Base-by-base conservation (phyloP, 2,888 invertebrate genomes). In the Pterobdella sp. region DNA sequence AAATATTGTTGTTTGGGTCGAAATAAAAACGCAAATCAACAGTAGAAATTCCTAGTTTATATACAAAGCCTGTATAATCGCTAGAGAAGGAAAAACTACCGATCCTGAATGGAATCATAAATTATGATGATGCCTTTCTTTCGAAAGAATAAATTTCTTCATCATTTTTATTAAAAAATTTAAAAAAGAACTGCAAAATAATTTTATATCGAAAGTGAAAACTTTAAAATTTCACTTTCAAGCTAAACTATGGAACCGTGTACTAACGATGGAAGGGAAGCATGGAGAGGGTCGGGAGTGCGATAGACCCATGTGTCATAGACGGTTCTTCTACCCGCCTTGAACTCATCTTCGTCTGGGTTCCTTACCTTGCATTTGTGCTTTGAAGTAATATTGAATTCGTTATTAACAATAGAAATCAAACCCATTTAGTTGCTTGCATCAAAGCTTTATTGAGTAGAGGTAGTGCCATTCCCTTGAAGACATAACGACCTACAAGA, bases 61-160 rank as follows among this genome's bases (percentile, higher is more conserved):
- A 81, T 49, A 85, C 78, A 77, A 86, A 86, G 1, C 83, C 79
- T 3, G 82, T 82, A 76, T 83, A 85, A 77, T 86, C 86, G 74
- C 85, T 84, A 10, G n/a, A n/a, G n/a, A n/a, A n/a, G n/a, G n/a
- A n/a, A n/a, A n/a, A n/a, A n/a, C n/a, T n/a, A n/a, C n/a, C n/a
- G n/a, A n/a, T n/a, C n/a, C n/a, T n/a, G n/a, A n/a, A n/a, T n/a
- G n/a, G n/a, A n/a, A n/a, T n/a, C n/a, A n/a, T n/a, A n/a, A n/a
- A n/a, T n/a, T n/a, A n/a, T n/a, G n/a, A n/a, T n/a, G n/a, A n/a
- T n/a, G n/a, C n/a, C n/a, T n/a, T n/a, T n/a, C n/a, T n/a, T n/a
- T n/a, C n/a, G n/a, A n/a, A n/a, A n/a, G n/a, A n/a, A n/a, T n/a
- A n/a, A n/a, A n/a, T n/a, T n/a, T n/a, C n/a, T n/a, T n/a, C n/a